Conservation (phyloP, 2,888 invertebrate species). For the Zaprionus lineosus region DNA sequence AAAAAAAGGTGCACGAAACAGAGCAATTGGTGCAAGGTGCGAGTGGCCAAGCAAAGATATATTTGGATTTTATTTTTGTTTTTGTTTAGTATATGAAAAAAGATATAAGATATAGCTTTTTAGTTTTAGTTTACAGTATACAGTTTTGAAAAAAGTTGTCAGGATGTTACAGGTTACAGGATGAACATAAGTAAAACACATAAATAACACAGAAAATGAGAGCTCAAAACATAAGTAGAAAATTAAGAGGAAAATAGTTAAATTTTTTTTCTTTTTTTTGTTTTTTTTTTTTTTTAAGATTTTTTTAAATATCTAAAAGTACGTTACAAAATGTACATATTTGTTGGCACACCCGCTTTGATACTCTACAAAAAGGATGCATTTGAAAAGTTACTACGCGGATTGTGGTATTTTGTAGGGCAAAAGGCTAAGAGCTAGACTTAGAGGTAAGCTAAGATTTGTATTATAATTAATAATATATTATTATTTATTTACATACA, state of each 20-base stretch:
- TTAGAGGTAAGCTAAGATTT: too few relatives aligned
- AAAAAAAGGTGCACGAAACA: conserved; percentile 78
- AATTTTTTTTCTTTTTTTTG: too few relatives aligned
- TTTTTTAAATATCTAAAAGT: too few relatives aligned
- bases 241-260: too few relatives aligned
- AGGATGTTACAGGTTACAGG: conserved; percentile 23
- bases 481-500: too few relatives aligned
- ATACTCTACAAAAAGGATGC: conserved; percentile 45
- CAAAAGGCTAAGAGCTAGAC: conserved; percentile 11
- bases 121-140: conserved; percentile 78
- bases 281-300: too few relatives aligned
- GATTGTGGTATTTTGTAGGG: conserved; percentile 67
- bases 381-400: too few relatives aligned
- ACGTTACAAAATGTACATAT: conserved; percentile 77
- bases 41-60: conserved; percentile 80
- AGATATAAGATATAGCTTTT: conserved; percentile 77
- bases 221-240: conserved; percentile 7
- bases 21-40: conserved; percentile 78
- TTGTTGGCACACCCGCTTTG: conserved; percentile 77
- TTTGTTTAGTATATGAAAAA: conserved; percentile 70
- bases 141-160: conserved; percentile 51
- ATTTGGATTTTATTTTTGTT: conserved; percentile 42
- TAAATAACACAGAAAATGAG: conserved; percentile 14
- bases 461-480: too few relatives aligned
- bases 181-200: conserved; percentile 9